Conservation (phyloP, 2,888 invertebrate species). For the Melieria crassipennis region DNA sequence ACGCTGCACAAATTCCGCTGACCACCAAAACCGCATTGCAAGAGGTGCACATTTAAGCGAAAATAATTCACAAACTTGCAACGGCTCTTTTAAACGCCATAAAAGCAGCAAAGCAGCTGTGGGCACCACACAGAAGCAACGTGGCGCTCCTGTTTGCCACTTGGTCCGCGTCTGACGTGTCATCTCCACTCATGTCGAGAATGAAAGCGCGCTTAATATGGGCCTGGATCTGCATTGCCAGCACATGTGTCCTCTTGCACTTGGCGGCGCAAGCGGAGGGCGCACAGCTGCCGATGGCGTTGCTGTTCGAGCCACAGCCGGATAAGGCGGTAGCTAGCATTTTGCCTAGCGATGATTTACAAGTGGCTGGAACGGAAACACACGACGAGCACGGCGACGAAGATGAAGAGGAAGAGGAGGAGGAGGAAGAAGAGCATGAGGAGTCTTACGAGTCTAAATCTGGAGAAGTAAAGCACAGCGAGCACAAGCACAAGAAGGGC, state of each 20-base stretch:
- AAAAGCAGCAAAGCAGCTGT: too few relatives aligned
- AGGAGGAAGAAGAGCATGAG: constrained; percentile 50
- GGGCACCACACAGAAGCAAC: too few relatives aligned
- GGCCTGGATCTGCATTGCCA: constrained; percentile 9
- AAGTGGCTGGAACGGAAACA: constrained; percentile 58
- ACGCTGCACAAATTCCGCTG: too few relatives aligned
- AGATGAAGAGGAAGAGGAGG: constrained; percentile 54
- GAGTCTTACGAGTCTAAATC: constrained; percentile 69
- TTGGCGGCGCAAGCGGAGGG: background rate
- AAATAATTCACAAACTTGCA: too few relatives aligned
- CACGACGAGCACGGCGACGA: constrained; percentile 50
- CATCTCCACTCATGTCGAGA: background rate
- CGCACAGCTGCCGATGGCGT: constrained; percentile 3
- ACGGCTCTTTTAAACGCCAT: too few relatives aligned
- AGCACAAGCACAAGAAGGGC: constrained; percentile 74
- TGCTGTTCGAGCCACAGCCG: background rate
- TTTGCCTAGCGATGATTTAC: constrained; percentile 17
- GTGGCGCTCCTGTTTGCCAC: too few relatives aligned
- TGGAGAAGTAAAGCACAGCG: constrained; percentile 74
- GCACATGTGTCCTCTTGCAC: background rate
- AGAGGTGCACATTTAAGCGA: too few relatives aligned
- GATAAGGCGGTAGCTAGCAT: constrained; percentile 15
- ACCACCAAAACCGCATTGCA: too few relatives aligned
- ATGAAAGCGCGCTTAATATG: constrained; percentile 10
- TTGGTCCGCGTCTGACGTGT: too few relatives aligned